Percentiles rank a stretch among this genome's conserved stretches.
These are phyloP conservation scores for Chrysomela aeneicollis DNA, from an alignment of 2,888 invertebrate genomes.

Conservation along the genomic window DNA sequence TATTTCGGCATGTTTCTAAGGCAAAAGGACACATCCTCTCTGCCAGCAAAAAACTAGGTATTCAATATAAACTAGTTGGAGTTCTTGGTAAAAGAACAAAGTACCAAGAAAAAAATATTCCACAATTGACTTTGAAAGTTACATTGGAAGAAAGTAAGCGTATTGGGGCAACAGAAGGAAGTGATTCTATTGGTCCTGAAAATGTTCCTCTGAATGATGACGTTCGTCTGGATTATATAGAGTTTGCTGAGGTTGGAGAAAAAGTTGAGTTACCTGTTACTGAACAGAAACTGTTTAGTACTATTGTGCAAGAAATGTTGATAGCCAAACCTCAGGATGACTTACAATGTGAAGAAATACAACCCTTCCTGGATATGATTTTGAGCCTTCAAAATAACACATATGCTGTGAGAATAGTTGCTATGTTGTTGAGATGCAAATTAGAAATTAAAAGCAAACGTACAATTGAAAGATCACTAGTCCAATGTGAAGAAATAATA, in stretches of 20 bases:
- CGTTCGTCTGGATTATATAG: constrained; percentile 80
- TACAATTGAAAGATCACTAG: constrained; percentile 87
- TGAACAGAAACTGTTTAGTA: constrained; percentile 81
- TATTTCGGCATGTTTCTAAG: constrained; percentile 76
- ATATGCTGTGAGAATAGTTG: constrained; percentile 79
- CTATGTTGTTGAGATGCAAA: constrained; percentile 75
- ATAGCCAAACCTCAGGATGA: constrained; percentile 82
- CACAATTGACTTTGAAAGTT: constrained; percentile 83
- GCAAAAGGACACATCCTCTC: constrained; percentile 73
- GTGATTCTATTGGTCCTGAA: constrained; percentile 68
- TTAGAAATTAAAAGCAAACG: constrained; percentile 81
- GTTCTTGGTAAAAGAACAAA: constrained; percentile 90
- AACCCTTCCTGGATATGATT: constrained; percentile 77
- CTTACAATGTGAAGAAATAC: constrained; percentile 81
- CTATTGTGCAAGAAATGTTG: constrained; percentile 75
- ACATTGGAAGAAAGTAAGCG: constrained; percentile 60
- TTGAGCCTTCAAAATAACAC: constrained; percentile 70
- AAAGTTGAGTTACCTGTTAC: constrained; percentile 67
- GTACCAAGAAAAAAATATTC: constrained; percentile 81
- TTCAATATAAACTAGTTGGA: constrained; percentile 76
- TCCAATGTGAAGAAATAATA: constrained; percentile 83
- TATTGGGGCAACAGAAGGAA: constrained; percentile 62
- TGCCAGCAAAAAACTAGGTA: constrained; percentile 70
- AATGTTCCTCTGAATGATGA: constrained; percentile 85
- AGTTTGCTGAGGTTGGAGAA: constrained; percentile 70